Evolutionary conservation across 1,140 invertebrate species (phyloP).

Genomic region (Ladona fulva): DNA sequence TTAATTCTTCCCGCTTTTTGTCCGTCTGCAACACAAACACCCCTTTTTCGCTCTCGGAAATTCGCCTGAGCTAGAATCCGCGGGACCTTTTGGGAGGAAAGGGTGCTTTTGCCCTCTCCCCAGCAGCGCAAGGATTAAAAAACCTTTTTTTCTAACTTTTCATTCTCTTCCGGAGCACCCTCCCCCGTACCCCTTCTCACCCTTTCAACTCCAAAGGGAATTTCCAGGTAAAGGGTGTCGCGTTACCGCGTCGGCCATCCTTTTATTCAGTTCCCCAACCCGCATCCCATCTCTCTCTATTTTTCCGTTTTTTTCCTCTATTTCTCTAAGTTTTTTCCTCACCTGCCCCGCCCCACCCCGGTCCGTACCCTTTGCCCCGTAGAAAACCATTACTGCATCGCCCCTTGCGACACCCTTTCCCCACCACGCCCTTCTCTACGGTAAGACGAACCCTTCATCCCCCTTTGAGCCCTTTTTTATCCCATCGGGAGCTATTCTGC

Average conservation of each 20-base stretch:
- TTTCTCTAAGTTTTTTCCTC: too few relatives aligned
- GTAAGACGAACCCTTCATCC: neutral
- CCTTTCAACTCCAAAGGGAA: neutral
- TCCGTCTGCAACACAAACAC: neutral
- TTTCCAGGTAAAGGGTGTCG: conserved; percentile 7
- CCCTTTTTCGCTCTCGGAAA: too few relatives aligned
- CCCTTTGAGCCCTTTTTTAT: neutral
- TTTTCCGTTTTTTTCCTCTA: too few relatives aligned
- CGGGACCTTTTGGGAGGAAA: neutral
- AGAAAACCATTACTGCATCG: too few relatives aligned
- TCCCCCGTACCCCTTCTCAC: neutral
- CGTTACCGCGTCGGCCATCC: neutral
- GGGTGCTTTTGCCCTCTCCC: neutral
- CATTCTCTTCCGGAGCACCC: neutral
- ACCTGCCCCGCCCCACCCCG: too few relatives aligned
- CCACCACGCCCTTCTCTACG: too few relatives aligned
- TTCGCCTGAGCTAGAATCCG: too few relatives aligned
- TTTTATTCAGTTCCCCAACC: too few relatives aligned
- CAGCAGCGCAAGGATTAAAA: neutral
- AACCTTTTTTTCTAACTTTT: neutral
- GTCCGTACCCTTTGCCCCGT: too few relatives aligned
- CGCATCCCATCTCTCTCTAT: too few relatives aligned
- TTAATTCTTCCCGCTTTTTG: neutral
- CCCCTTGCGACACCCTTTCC: too few relatives aligned
- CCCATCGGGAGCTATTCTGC: too few relatives aligned